Percentiles rank a stretch among this genome's conserved stretches.
Evolutionary conservation across 2,888 invertebrate species (phyloP).

Genomic region (Rhagophthalmus giganteus): DNA sequence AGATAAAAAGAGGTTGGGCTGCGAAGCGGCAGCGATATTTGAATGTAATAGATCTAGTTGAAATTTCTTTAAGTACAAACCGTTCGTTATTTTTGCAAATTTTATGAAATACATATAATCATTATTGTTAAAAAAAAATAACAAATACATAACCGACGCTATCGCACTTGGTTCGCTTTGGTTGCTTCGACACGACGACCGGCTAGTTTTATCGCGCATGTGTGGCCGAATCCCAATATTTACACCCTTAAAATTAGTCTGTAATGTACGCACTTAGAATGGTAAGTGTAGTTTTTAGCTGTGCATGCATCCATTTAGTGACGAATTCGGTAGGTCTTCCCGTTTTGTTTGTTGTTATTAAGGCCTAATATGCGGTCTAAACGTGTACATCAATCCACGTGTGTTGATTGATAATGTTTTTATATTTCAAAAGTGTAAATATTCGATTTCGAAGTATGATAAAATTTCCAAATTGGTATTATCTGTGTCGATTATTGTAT

Average conservation of each 20-base stretch:
- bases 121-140: slow-evolving; percentile 49
- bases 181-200: slow-evolving; percentile 46
- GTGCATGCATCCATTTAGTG: slow-evolving; percentile 44
- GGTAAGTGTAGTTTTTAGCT: slow-evolving; percentile 31
- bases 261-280: slow-evolving; percentile 26
- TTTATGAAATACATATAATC: slow-evolving; percentile 59
- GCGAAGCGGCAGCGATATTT: slow-evolving; percentile 7
- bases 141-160: slow-evolving; percentile 48
- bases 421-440: slow-evolving; percentile 34
- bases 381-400: slow-evolving; percentile 26
- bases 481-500: slow-evolving; percentile 49
- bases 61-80: slow-evolving; percentile 73
- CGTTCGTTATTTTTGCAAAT: slow-evolving; percentile 74
- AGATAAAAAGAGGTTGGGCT: slow-evolving; percentile 2
- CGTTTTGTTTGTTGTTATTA: slow-evolving; percentile 41
- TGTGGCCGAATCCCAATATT: slow-evolving; percentile 44
- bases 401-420: slow-evolving; percentile 24
- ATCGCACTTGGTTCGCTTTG: slow-evolving; percentile 40
- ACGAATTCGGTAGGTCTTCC: slow-evolving; percentile 42
- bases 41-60: slow-evolving; percentile 30
- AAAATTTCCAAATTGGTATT: slow-evolving; percentile 43
- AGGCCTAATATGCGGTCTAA: slow-evolving; percentile 48
- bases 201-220: slow-evolving; percentile 51
- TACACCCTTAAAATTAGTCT: slow-evolving; percentile 11
- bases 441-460: slow-evolving; percentile 39